These are phyloP conservation scores for Diaprepes abbreviatus DNA, from an alignment of 2,888 invertebrate genomes.

Conservation along the genomic window DNA sequence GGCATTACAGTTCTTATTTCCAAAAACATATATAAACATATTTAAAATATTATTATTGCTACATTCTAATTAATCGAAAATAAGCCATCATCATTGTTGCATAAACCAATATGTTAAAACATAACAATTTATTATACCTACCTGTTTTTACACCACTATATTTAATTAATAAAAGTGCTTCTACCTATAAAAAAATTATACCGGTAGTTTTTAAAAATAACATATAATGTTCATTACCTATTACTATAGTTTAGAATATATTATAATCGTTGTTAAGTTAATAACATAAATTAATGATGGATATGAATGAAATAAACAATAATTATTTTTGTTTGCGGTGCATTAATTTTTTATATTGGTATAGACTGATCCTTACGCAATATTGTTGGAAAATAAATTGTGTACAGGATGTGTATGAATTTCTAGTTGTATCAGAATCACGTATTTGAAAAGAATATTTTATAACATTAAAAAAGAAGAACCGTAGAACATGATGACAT, in stretches of 20 bases:
- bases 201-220: constrained; percentile 19
- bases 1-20: too few species aligned
- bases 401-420: too few species aligned
- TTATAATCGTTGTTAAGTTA: constrained; percentile 7
- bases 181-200: constrained; percentile 3
- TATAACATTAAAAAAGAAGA: too few species aligned
- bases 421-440: too few species aligned
- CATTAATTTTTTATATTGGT: constrained; percentile 8
- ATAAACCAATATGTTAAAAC: too few species aligned
- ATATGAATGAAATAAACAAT: constrained; percentile 25
- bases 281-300: constrained; percentile 17
- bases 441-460: too few species aligned
- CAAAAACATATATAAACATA: too few species aligned
- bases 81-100: too few species aligned
- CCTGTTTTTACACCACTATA: background rate
- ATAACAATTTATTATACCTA: background rate
- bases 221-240: background rate
- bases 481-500: too few species aligned
- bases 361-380: constrained; percentile 10
- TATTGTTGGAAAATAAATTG: background rate
- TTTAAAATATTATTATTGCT: too few species aligned
- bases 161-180: constrained; percentile 4
- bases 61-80: too few species aligned
- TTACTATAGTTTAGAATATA: constrained; percentile 16
- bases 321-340: constrained; percentile 32